Base-by-base conservation (phyloP, 1,140 invertebrate genomes). In the Anadara kagoshimensis region DNA sequence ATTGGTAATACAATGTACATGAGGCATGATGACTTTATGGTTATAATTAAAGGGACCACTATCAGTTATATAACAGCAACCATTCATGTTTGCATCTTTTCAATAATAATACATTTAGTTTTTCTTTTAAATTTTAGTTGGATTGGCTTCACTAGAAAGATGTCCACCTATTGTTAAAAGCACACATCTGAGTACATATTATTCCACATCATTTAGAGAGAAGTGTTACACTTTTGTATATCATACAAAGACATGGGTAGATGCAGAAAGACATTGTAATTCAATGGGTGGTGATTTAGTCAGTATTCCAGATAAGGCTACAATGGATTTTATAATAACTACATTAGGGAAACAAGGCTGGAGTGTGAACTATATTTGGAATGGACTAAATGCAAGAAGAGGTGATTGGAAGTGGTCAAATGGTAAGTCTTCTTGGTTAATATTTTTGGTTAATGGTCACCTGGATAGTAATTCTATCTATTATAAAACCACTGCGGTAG, bases 141-240 rank as follows among this genome's bases (percentile, higher is more conserved):
- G 29, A 14, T 14, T 18, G 3, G 57, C 41, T 2, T 41, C 45
- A 18, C 36, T 26, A 18, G 47, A 53, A 7, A 53, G 26, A n/a
- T 64, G 62, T 64, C 62, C 49, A 41, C 62, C 62, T 4, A 64
- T 64, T n/a, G 62, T 64, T 16, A 18, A 53, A 24, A 51, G 45
- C 24, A 7, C 51, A 41, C 8, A 10, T 4, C 10, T 51, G 45
- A 26, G 45, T 8, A 29, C 41, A 26, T 64, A 41, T 51, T 29
- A 10, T 51, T 18, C 16, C 26, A 64, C 53, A 47, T 57, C 43
- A 36, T 20, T 57, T 62, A 73, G 66, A 7, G 45, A 74, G 59
- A 76, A 49, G 1, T 84, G 83, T 69, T 84, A 81, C 69, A 65
- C 78, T 61, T 84, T 82, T 71, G 65, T 82, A 1, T 58, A 78